Evolutionary conservation across 2,113 vertebrate genomes (phyloP).

Genomic region (Chloroceryle aenea): DNA sequence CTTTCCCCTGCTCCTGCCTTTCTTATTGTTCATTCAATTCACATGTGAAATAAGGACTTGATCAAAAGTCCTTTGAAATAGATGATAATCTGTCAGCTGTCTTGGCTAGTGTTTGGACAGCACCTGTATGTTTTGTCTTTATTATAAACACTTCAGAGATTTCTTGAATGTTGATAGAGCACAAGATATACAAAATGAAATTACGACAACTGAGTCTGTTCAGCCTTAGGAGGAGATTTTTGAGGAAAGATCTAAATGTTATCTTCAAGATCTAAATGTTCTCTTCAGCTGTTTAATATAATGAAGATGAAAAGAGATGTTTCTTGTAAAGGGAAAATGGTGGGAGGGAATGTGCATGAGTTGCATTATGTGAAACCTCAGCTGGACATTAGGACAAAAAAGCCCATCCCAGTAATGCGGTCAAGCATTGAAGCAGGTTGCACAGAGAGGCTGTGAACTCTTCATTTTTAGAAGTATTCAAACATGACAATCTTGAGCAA

Average conservation of each 20-base stretch:
- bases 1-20: background rate
- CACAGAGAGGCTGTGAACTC: background rate
- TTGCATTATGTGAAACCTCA: background rate
- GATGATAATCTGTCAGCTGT: background rate
- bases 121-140: background rate
- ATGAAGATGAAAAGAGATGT: background rate
- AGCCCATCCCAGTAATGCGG: background rate
- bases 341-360: background rate
- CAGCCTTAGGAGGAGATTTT: background rate
- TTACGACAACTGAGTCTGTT: background rate
- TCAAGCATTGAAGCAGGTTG: background rate
- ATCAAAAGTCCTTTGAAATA: background rate
- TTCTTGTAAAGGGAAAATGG: background rate
- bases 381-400: background rate
- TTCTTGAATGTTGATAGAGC: background rate
- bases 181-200: fast-evolving
- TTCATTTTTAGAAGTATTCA: background rate
- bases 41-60: background rate
- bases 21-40: background rate
- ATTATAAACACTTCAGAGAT: background rate
- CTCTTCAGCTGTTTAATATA: background rate
- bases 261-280: background rate
- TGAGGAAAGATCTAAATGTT: background rate
- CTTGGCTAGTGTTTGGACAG: background rate
- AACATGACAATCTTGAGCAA: background rate